Conservation (phyloP, 2,797 vertebrate species). For the Acipenser oxyrinchus region DNA sequence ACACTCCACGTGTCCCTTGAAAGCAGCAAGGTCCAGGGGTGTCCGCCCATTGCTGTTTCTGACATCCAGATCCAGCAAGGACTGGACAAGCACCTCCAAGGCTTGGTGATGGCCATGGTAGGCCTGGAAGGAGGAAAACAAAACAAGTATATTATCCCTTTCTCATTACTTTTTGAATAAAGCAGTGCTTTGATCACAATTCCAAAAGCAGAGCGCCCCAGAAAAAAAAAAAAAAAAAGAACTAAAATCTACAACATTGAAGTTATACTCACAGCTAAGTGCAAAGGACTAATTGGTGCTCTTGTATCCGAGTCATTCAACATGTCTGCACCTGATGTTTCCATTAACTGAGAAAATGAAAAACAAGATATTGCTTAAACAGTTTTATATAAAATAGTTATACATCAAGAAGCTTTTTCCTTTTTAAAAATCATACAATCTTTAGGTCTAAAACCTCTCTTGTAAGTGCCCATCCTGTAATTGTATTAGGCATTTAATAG, state of each 20-base stretch:
- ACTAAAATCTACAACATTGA: not conserved
- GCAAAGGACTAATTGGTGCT: constrained; percentile 88
- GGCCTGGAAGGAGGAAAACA: constrained; percentile 55
- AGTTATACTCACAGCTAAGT: constrained; percentile 85
- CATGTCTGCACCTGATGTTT: constrained; percentile 91
- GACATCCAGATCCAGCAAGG: constrained; percentile 89
- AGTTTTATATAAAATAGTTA: too few species aligned
- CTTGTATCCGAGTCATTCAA: constrained; percentile 82
- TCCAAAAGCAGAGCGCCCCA: not conserved
- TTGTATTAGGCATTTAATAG: too few species aligned
- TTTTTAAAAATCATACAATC: not conserved
- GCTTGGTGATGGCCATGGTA: constrained; percentile 95
- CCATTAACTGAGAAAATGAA: constrained; percentile 77
- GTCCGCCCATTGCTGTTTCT: constrained; percentile 87
- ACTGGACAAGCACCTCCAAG: constrained; percentile 91
- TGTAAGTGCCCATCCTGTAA: too few species aligned
- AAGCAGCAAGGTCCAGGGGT: constrained; percentile 88
- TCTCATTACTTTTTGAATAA: not conserved
- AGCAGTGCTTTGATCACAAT: not conserved
- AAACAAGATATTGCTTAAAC: constrained; percentile 12
- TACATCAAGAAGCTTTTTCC: not conserved
- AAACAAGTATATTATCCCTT: not conserved
- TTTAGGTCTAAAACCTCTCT: too few species aligned
- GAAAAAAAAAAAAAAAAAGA: not conserved
- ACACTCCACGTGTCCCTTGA: constrained; percentile 93